These are phyloP conservation scores for Panonychus citri DNA, from an alignment of 1,140 invertebrate genomes.

Conservation along the genomic window DNA sequence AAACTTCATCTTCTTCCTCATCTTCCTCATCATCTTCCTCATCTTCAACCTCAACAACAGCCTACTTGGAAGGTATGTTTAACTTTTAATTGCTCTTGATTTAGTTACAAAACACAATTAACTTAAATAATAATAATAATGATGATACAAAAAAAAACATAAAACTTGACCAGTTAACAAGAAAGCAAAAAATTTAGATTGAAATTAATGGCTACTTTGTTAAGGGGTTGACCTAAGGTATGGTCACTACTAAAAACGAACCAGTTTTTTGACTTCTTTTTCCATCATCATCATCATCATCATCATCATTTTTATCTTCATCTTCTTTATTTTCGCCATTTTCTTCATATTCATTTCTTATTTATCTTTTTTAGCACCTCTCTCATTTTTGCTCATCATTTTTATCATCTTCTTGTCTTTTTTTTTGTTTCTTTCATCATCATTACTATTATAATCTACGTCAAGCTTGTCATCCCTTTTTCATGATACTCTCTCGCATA, in stretches of 20 bases:
- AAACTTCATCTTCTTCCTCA: background rate
- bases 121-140: background rate
- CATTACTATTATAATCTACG: background rate
- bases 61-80: background rate
- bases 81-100: background rate
- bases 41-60: background rate
- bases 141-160: background rate
- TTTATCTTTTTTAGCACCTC: too few relatives aligned
- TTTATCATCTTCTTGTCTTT: background rate
- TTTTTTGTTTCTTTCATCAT: background rate
- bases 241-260: too few relatives aligned
- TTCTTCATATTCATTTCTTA: too few relatives aligned
- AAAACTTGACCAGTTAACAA: too few relatives aligned
- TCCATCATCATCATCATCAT: too few relatives aligned
- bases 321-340: background rate
- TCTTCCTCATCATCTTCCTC: background rate
- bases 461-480: background rate
- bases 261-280: too few relatives aligned
- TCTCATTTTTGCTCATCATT: too few relatives aligned
- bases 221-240: too few relatives aligned
- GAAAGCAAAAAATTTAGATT: too few relatives aligned
- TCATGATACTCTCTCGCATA: too few relatives aligned
- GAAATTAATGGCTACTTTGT: too few relatives aligned
- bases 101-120: background rate
- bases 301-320: background rate